A percentile compares a stretch with the other conserved stretches of the same genome.
Evolutionary conservation across 2,888 invertebrate genomes (phyloP).

Genomic region (Sturmia bella): DNA sequence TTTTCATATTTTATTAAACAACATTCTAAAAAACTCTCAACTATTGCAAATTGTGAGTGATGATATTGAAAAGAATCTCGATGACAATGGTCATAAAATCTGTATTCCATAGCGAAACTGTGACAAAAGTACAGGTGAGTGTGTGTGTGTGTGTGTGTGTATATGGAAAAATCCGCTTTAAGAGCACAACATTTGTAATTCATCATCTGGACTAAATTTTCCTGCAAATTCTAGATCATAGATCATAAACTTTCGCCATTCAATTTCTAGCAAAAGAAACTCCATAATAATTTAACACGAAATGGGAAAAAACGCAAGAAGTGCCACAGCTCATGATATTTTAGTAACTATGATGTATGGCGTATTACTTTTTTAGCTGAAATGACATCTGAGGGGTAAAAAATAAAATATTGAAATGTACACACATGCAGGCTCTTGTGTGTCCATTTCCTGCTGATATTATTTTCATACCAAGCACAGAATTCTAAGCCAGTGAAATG

Average conservation of each 20-base stretch:
- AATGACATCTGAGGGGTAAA: neutral
- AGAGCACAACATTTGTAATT: too few species aligned
- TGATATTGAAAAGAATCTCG: neutral
- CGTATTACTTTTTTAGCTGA: neutral
- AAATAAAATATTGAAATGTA: neutral
- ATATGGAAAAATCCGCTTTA: too few species aligned
- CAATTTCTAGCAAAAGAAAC: too few species aligned
- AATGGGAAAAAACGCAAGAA: neutral
- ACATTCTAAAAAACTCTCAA: slow-evolving; percentile 60
- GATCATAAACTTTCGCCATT: too few species aligned
- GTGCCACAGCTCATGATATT: neutral
- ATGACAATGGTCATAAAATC: too few species aligned
- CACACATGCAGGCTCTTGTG: neutral
- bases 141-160: too few species aligned
- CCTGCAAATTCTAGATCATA: too few species aligned
- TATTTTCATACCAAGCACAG: neutral
- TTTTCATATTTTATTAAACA: slow-evolving; percentile 41
- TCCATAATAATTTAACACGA: neutral
- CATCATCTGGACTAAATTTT: too few species aligned
- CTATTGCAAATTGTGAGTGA: slow-evolving; percentile 13
- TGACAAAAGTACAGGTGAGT: too few species aligned
- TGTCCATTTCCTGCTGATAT: slow-evolving; percentile 19
- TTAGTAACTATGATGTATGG: slow-evolving; percentile 12
- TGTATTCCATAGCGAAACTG: too few species aligned
- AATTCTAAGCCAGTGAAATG: neutral